Conservation (phyloP, 2,888 invertebrate genomes). For the Lithophane ornitopus region DNA sequence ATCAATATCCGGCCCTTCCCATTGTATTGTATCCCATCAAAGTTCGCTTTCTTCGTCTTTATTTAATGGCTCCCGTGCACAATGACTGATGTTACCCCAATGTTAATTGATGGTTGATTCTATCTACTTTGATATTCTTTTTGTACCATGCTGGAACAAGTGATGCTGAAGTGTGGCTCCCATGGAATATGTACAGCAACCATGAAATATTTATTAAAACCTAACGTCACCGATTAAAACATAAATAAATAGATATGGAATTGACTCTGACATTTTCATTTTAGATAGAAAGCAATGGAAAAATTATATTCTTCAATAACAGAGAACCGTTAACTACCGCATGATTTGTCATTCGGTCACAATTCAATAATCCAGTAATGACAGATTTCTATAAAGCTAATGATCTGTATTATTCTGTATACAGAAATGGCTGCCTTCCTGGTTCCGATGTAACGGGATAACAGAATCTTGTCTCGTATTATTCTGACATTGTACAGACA, state of each 20-base stretch:
- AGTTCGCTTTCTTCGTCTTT: constrained; percentile 52
- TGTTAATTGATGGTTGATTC: constrained; percentile 52
- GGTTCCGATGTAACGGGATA: constrained; percentile 34
- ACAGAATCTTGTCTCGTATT: constrained; percentile 40
- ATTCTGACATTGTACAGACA: constrained; percentile 50
- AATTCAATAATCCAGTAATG: constrained; percentile 50
- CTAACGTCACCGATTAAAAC: not conserved
- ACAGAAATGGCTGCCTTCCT: constrained; percentile 23
- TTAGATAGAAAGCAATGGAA: constrained; percentile 5
- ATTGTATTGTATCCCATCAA: constrained; percentile 54
- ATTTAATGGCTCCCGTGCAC: constrained; percentile 52
- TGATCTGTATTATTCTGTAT: constrained; percentile 43
- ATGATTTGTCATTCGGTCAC: constrained; percentile 36
- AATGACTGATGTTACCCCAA: constrained; percentile 49
- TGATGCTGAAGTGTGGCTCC: constrained; percentile 4
- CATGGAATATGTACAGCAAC: not conserved
- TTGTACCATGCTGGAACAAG: constrained; percentile 17
- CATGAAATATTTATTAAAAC: not conserved
- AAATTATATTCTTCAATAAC: constrained; percentile 29
- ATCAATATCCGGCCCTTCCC: constrained; percentile 49
- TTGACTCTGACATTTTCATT: constrained; percentile 14
- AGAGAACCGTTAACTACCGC: constrained; percentile 12
- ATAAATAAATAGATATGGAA: not conserved
- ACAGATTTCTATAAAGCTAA: constrained; percentile 47
- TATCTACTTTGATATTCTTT: constrained; percentile 22